Base-by-base conservation (phyloP, 2,113 vertebrate species). In the Lophius piscatorius region DNA sequence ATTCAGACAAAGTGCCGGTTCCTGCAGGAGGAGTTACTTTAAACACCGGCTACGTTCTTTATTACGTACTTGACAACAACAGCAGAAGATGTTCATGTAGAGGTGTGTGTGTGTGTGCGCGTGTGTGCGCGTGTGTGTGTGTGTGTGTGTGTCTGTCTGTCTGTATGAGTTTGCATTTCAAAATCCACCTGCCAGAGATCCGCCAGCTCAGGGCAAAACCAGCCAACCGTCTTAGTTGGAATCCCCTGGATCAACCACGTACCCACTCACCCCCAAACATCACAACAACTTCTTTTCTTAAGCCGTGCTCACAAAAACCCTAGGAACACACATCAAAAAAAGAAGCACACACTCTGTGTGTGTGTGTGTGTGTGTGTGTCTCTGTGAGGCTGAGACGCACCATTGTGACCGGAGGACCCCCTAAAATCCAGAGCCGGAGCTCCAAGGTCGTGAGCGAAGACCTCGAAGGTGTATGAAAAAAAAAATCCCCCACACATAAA, bases 161-260 rank as follows among this genome's bases (percentile, higher is more conserved):
- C 18, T 41, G 35, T 70, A 29, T 51, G 14, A 40, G 4, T 28
- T 4, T 13, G 8, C 12, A 10, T 46, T 63, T 57, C 24, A 68
- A 11, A 57, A 51, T 62, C 38, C 29, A 47, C 38, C 72, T 63
- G 71, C 20, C 21, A 31, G 36, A 48, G 24, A 64, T 40, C 49
- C 12, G 2, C 59, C 58, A 67, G 74, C 80, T 71, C 45, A 9
- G 49, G 76, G 60, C 56, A 79, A 60, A 63, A 59, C 11, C 60
- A 31, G 46, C 68, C 36, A 38, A 73, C 42, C 39, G 35, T 6
- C 56, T 65, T 40, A 28, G 17, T 36, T 29, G 60, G 38, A 36
- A 68, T 20, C 16, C 24, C 4, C 41, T 8, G 26, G 26, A 28
- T 28, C 26, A 28, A 28, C 4, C 26, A 28, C 26, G n/a, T n/a